phyloP scores from a whole-genome alignment of 2,797 vertebrate genomes.

The Alfaro cultratus region DNA sequence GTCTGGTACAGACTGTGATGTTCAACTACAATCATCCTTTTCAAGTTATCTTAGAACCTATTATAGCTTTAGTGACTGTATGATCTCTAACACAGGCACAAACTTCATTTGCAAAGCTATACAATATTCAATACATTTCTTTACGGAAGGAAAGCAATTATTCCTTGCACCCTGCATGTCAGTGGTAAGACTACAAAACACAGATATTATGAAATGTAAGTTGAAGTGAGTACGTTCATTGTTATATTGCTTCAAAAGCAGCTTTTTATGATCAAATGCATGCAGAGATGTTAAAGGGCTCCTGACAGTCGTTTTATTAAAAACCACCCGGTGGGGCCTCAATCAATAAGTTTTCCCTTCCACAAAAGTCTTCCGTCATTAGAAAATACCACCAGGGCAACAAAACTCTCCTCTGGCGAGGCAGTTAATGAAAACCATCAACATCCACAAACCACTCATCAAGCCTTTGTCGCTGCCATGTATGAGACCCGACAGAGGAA shows the following conservation, averaged over 20 bases:
- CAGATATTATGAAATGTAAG: background rate
- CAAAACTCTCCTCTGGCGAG: conserved; percentile 10
- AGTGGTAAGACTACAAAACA: conserved; percentile 9
- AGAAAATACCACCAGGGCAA: conserved; percentile 28
- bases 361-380: conserved; percentile 38
- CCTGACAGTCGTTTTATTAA: conserved; percentile 49
- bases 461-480: conserved; percentile 31
- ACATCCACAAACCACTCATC: conserved; percentile 45
- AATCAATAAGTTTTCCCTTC: conserved; percentile 24
- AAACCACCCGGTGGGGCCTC: conserved; percentile 26
- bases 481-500: conserved; percentile 35
- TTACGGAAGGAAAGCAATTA: background rate
- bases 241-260: conserved; percentile 12
- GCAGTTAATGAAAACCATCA: conserved; percentile 58
- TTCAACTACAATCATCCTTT: conserved; percentile 42
- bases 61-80: conserved; percentile 10
- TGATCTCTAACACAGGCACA: conserved; percentile 8
- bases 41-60: conserved; percentile 27
- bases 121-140: background rate
- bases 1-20: conserved; percentile 40
- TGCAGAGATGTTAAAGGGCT: conserved; percentile 38
- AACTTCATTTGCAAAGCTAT: background rate
- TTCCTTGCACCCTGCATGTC: conserved; percentile 10
- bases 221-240: conserved; percentile 23
- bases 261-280: conserved; percentile 18